phyloP scores from a whole-genome alignment of 2,113 vertebrate species.

The Cariama cristata region DNA sequence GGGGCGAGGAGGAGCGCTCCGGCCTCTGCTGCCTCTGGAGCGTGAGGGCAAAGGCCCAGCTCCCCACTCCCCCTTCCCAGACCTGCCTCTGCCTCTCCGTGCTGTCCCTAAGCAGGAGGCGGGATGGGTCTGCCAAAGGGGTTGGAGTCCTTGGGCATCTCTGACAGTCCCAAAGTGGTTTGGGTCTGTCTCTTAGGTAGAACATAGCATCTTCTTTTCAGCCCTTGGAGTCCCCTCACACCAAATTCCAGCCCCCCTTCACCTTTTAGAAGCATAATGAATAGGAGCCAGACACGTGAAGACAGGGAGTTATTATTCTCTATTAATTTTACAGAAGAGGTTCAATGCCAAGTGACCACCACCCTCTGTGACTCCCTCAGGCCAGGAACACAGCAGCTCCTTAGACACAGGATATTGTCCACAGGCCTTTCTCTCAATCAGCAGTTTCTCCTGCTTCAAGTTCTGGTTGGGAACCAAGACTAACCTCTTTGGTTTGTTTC shows the following conservation, averaged over 20 bases:
- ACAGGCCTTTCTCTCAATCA: background rate
- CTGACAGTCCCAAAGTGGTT: background rate
- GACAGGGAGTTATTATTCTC: background rate
- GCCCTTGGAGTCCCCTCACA: too few species aligned
- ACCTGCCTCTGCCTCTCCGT: background rate
- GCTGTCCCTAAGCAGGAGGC: background rate
- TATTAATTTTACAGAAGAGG: background rate
- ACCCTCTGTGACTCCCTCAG: background rate
- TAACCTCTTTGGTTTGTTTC: too few species aligned
- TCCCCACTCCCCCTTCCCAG: background rate
- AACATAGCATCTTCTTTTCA: background rate
- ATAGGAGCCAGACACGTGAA: background rate
- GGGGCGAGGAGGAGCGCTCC: rapidly evolving
- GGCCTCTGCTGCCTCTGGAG: background rate
- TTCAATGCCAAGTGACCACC: background rate
- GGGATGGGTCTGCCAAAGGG: rapidly evolving
- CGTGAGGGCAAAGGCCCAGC: rapidly evolving
- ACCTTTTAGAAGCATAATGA: background rate
- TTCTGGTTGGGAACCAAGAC: background rate
- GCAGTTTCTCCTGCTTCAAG: background rate
- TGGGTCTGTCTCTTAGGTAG: background rate
- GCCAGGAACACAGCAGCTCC: background rate
- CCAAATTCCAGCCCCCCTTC: background rate
- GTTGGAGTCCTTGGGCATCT: too few species aligned
- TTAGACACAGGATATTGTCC: background rate